Evolutionary conservation across 2,888 invertebrate species (phyloP).

Genomic region (Zaprionus obscuricornis): DNA sequence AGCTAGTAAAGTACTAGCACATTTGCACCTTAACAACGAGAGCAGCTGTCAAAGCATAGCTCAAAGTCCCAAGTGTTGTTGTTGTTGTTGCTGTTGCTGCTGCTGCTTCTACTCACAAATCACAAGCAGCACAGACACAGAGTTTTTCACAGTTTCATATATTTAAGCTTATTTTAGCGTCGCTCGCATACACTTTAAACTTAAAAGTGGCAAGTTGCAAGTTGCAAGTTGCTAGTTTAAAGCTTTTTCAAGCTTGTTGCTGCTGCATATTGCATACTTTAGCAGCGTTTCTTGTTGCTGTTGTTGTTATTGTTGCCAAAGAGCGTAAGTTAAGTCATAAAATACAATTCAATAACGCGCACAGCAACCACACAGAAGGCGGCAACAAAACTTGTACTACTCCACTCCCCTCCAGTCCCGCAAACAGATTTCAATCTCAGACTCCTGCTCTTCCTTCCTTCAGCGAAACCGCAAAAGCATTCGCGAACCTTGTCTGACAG

Average conservation of each 20-base stretch:
- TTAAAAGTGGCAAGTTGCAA: no score
- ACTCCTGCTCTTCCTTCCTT: no score
- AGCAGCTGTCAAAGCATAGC: slow-evolving; percentile 70
- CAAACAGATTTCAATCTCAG: no score
- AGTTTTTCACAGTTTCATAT: no score
- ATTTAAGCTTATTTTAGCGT: no score
- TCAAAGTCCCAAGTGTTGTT: slow-evolving; percentile 25
- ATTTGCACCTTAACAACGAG: slow-evolving; percentile 23
- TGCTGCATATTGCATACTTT: slow-evolving; percentile 63
- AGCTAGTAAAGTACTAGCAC: slow-evolving; percentile 8
- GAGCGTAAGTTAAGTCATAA: slow-evolving; percentile 68
- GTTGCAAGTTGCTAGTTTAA: background rate
- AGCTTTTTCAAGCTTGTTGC: background rate
- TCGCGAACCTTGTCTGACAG: slow-evolving; percentile 63
- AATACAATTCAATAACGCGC: slow-evolving; percentile 76
- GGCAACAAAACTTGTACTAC: slow-evolving; percentile 34
- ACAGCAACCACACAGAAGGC: slow-evolving; percentile 30
- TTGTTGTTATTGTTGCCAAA: background rate
- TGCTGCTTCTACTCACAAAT: slow-evolving; percentile 35
- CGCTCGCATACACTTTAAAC: no score
- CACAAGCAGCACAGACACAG: no score
- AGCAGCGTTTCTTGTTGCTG: slow-evolving; percentile 41
- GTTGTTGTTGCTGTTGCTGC: no score
- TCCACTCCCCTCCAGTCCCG: background rate
- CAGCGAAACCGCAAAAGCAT: slow-evolving; percentile 6